Evolutionary conservation across 2,797 vertebrate species (phyloP).

Genomic region (Trachops cirrhosus): DNA sequence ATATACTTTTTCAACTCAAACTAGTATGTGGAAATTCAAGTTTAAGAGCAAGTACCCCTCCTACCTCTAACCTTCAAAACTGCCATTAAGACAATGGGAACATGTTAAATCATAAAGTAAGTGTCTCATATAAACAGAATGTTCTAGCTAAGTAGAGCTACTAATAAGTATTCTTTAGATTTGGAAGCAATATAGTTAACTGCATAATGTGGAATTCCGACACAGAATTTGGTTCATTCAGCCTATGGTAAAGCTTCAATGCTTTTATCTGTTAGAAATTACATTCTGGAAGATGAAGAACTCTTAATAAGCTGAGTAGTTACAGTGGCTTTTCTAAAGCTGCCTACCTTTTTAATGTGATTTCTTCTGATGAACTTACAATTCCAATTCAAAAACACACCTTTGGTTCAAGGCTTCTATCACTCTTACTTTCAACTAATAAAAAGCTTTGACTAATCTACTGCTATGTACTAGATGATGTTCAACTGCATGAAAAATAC

Average conservation of each 20-base stretch:
- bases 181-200: slow-evolving; percentile 9
- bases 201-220: background rate
- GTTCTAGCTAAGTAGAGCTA: background rate
- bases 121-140: background rate
- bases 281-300: background rate
- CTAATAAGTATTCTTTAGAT: background rate
- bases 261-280: background rate
- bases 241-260: background rate
- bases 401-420: slow-evolving; percentile 1
- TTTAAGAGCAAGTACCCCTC: background rate
- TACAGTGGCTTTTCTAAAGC: slow-evolving; percentile 23
- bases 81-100: background rate
- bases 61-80: slow-evolving; percentile 38
- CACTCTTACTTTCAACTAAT: slow-evolving; percentile 34
- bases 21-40: background rate
- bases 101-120: background rate
- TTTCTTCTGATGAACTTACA: slow-evolving; percentile 20
- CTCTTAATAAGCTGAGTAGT: background rate
- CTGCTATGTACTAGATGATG: background rate
- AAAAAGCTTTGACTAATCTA: slow-evolving; percentile 6
- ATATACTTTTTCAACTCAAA: slow-evolving; percentile 5
- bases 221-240: background rate
- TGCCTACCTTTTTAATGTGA: slow-evolving; percentile 4
- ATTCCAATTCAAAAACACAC: background rate
- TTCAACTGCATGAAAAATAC: background rate